Base-by-base conservation (phyloP, 2,888 invertebrate species). In the Ctena decussata region DNA sequence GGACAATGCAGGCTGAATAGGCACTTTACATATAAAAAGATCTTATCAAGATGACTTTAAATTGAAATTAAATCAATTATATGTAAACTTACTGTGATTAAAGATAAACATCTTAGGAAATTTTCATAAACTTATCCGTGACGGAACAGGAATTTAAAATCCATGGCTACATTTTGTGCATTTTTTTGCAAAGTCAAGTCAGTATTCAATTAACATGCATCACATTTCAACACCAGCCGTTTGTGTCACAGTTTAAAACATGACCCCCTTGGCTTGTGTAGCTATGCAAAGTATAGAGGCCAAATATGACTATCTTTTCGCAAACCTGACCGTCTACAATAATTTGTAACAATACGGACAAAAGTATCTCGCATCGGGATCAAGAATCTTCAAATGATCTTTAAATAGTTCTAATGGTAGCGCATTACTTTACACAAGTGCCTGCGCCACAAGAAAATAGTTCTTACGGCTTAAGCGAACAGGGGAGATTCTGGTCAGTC, bases 11-110 rank as follows among this genome's bases (percentile, higher is more conserved):
- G 21, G 30, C 11, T 65, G 65, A 65, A 65, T 65, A 35, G 65
- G 18, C 35, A 65, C 35, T 65, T 65, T 65, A 24, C 30, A 11
- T 35, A 11, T 18, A 30, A 57, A 65, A 24, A 65, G 65, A 65
- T 21, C 30, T 65, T 65, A 65, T 65, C 65, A 35, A 8, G 8
- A n/a, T 35, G 35, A 18, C 15, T 65, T 65, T 65, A 65, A 65
- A 65, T 65, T 65, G 35, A 65, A 49, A 60, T 11, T 30, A 27
- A 60, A 60, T 60, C 30, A 35, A 65, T 65, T 30, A 5, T 35
- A 65, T 35, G 35, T 1, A 65, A 65, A 65, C 65, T 65, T 65
- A 65, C 65, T 65, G 65, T 65, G 65, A 18, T 65, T 65, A 65
- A 65, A 65, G 18, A 65, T 18, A 35, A 65, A 65, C 65, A 65